These are phyloP conservation scores for Petrocephalus zakoni DNA, from an alignment of 2,113 vertebrate genomes.

Conservation along the genomic window DNA sequence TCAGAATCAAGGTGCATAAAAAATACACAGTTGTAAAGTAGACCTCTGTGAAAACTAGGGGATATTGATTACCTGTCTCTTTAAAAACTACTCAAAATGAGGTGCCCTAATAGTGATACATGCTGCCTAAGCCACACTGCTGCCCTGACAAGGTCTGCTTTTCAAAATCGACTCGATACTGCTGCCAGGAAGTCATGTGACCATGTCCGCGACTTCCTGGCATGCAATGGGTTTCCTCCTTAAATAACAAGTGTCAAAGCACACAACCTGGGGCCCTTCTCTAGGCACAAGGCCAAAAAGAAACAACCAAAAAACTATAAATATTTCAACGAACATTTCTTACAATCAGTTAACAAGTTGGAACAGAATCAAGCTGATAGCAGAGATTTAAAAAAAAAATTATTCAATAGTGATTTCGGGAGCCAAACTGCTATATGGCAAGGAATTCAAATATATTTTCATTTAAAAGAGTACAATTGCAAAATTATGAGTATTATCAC, in stretches of 20 bases:
- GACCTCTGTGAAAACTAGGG: neutral
- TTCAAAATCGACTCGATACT: neutral
- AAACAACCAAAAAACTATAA: neutral
- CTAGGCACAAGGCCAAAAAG: neutral
- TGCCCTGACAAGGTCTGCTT: neutral
- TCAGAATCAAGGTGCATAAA: neutral
- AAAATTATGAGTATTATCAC: neutral
- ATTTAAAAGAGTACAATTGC: neutral
- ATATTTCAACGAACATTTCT: neutral
- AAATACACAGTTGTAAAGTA: neutral
- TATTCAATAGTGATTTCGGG: neutral
- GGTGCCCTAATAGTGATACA: neutral
- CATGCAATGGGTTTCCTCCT: neutral
- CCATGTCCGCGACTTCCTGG: neutral
- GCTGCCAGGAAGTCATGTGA: neutral
- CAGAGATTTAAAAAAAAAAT: neutral
- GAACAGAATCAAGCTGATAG: neutral
- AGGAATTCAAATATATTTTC: neutral
- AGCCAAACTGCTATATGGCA: neutral
- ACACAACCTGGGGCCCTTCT: neutral
- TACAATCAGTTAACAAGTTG: neutral
- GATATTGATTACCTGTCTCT: neutral
- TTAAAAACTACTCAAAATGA: neutral
- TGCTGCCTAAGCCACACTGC: neutral
- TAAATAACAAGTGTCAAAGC: constrained; percentile 3